Conservation (phyloP, 2,113 vertebrate species). For the Myanophis thanlyinensis region DNA sequence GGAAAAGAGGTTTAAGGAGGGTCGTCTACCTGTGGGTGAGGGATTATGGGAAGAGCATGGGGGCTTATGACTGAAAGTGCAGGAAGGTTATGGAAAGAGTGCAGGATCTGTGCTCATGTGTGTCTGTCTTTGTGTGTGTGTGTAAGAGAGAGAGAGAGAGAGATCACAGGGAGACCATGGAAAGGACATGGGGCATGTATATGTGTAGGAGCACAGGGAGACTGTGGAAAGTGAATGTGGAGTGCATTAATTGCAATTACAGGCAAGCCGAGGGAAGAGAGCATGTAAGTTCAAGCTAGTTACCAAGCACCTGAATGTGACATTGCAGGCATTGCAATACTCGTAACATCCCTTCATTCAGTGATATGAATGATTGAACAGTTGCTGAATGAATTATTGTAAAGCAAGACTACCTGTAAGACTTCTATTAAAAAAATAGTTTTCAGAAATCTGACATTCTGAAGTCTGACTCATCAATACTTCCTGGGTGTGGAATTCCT, state of each 20-base stretch:
- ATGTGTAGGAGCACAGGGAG: background rate
- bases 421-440: background rate
- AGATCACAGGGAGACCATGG: background rate
- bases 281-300: background rate
- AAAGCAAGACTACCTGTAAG: background rate
- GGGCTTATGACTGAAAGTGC: background rate
- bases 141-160: no score
- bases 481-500: conserved; percentile 48
- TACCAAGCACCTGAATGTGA: background rate
- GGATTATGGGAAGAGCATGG: background rate
- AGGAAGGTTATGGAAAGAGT: background rate
- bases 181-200: background rate
- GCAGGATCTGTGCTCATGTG: background rate
- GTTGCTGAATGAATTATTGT: background rate
- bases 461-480: conserved; percentile 45
- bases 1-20: background rate
- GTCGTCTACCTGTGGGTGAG: background rate
- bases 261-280: background rate
- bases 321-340: background rate
- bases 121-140: no score
- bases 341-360: background rate
- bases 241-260: background rate
- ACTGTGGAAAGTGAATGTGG: background rate
- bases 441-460: background rate
- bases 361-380: background rate